These are phyloP conservation scores for Dioctria linearis DNA, from an alignment of 2,888 invertebrate genomes.

Conservation along the genomic window DNA sequence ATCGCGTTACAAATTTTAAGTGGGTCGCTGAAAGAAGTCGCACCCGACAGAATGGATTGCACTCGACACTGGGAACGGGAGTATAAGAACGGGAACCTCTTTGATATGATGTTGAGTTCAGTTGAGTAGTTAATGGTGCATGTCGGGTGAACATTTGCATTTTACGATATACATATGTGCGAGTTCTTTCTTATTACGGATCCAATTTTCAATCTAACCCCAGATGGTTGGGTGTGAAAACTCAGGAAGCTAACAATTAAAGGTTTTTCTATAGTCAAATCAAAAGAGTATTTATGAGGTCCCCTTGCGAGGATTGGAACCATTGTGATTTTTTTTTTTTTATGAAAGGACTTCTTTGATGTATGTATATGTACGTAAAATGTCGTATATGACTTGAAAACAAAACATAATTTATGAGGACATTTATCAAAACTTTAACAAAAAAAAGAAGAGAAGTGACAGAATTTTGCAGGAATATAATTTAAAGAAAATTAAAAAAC, in stretches of 20 bases:
- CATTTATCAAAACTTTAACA: too few species aligned
- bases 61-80: too few species aligned
- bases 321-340: conserved; percentile 21
- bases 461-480: too few species aligned
- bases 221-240: conserved; percentile 48
- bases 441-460: too few species aligned
- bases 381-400: too few species aligned
- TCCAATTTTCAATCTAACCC: background rate
- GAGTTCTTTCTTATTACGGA: conserved; percentile 10
- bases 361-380: background rate
- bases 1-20: conserved; percentile 46
- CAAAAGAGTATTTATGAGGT: background rate
- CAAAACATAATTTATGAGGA: too few species aligned
- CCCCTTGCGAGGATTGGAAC: background rate
- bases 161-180: background rate
- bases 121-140: conserved; percentile 28
- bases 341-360: background rate
- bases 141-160: conserved; percentile 44
- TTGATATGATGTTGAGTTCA: conserved; percentile 5
- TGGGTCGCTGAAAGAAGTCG: conserved; percentile 20
- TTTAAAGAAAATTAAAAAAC: too few species aligned
- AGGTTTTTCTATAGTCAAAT: background rate
- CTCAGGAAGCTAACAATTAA: conserved; percentile 46
- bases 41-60: background rate
- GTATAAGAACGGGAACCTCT: background rate